Evolutionary conservation across 2,113 vertebrate species (phyloP), one percentile per base, ranked within the genome.

Genomic region (Tylochromis polylepis): DNA sequence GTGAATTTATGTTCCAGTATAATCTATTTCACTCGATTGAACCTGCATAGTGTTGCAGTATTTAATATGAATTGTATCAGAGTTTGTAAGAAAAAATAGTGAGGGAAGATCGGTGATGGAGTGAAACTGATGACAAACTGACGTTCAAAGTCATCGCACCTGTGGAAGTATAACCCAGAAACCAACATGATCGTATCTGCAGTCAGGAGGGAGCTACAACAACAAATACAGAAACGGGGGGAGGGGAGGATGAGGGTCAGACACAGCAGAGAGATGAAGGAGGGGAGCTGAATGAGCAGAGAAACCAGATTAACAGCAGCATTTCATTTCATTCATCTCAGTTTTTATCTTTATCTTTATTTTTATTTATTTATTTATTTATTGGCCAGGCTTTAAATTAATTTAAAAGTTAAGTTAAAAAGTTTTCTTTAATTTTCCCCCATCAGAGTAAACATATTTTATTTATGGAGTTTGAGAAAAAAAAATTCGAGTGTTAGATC

Each of bases 121-220:
- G 75, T 15, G 70, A 59, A 65, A 82, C 22, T n/a, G 83, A 59
- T n/a, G 78, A 43, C 59, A 22, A 55, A 87, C n/a, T 79, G 46
- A 36, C 1, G 15, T 83, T 90, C 27, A 80, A 65, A 91, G 82
- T 75, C 29, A 77, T 24, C 2, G 12, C 85, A 89, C 72, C 85
- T 89, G 83, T 60, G 43, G 53, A 89, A 72, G 85, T 56, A 4
- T n/a, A 84, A 91, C 81, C 72, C 80, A 92, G 88, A 90, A 89
- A 84, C 83, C 43, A 59, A 53, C 56, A 70, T 6, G 79, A 81
- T 81, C 4, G 2, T 22, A 46, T 81, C 46, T 83, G 81, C 3
- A 53, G 46, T 78, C 83, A 89, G 67, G 85, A 87, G 62, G 86
- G 53, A 8, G 72, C 72, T 27, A 80, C 81, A 65, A 82, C 57